Evolutionary conservation across 2,113 vertebrate genomes (phyloP).

Genomic region (Engystomops pustulosus): DNA sequence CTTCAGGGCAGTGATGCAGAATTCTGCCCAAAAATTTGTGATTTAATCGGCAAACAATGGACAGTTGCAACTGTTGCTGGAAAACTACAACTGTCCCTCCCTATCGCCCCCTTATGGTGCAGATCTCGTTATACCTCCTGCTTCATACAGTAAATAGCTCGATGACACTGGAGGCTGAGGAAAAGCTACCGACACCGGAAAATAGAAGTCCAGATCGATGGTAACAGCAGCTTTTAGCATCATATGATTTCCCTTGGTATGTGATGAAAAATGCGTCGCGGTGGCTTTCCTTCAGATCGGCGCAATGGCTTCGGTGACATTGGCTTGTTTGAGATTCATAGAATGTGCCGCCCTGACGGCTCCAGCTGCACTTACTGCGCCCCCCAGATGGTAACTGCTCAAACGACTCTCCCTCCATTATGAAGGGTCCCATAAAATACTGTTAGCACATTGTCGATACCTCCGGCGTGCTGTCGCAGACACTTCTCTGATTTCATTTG

Average conservation of each 20-base stretch:
- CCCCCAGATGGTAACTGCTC: slow-evolving; percentile 62
- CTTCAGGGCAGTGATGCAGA: no score
- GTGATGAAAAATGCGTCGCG: no score
- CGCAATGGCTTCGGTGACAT: no score
- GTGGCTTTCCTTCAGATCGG: no score
- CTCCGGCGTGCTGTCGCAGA: slow-evolving; percentile 4
- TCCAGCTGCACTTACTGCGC: slow-evolving; percentile 57
- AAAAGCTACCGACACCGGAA: slow-evolving; percentile 31
- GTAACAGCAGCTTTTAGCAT: slow-evolving; percentile 63
- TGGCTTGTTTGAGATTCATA: slow-evolving; percentile 64
- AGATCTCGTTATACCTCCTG: no score
- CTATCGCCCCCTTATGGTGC: no score
- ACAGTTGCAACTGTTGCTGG: no score
- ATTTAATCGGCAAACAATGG: no score
- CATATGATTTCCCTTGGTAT: slow-evolving; percentile 51
- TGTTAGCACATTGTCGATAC: slow-evolving; percentile 60
- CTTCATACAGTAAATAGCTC: neutral
- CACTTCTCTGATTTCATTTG: slow-evolving; percentile 53
- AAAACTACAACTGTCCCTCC: no score
- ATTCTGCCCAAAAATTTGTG: no score
- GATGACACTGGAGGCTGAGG: neutral
- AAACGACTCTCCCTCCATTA: slow-evolving; percentile 46
- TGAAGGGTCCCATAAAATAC: slow-evolving; percentile 58
- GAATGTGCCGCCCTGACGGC: slow-evolving; percentile 64
- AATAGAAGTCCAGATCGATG: slow-evolving; percentile 59